Conservation (phyloP, 2,113 vertebrate genomes). For the Pseudois nayaur region DNA sequence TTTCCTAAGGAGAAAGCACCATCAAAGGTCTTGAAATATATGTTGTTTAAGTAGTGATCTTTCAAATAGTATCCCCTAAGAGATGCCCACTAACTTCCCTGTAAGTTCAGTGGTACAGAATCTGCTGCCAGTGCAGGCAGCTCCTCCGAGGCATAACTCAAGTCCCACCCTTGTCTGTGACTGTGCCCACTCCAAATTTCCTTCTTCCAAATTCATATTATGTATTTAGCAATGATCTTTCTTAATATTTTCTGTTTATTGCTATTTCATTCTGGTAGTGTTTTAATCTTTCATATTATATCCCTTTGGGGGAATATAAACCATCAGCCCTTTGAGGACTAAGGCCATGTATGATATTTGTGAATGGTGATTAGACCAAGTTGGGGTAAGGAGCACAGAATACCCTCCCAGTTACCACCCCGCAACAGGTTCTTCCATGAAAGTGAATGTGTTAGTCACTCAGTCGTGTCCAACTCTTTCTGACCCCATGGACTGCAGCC, state of each 20-base stretch:
- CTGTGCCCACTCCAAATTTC: not conserved
- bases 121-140: not conserved
- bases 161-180: not conserved
- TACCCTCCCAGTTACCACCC: not conserved
- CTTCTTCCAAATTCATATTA: constrained; percentile 4
- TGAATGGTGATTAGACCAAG: not conserved
- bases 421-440: not conserved
- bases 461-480: not conserved
- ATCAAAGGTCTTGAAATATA: not conserved
- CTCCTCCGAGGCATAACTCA: not conserved
- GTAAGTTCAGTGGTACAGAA: not conserved
- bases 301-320: not conserved
- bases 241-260: not conserved
- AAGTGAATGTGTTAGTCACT: not conserved
- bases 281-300: not conserved
- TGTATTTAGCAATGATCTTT: not conserved
- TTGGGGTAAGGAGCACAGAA: not conserved
- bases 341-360: not conserved
- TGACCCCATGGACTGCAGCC: not conserved
- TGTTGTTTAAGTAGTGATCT: not conserved
- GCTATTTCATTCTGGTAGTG: not conserved
- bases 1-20: not conserved
- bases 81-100: not conserved
- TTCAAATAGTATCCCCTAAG: not conserved
- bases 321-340: not conserved